Evolutionary conservation across 1,140 invertebrate genomes (phyloP), one percentile per base, ranked within the genome.

Genomic region (Adoxophyes honmai): DNA sequence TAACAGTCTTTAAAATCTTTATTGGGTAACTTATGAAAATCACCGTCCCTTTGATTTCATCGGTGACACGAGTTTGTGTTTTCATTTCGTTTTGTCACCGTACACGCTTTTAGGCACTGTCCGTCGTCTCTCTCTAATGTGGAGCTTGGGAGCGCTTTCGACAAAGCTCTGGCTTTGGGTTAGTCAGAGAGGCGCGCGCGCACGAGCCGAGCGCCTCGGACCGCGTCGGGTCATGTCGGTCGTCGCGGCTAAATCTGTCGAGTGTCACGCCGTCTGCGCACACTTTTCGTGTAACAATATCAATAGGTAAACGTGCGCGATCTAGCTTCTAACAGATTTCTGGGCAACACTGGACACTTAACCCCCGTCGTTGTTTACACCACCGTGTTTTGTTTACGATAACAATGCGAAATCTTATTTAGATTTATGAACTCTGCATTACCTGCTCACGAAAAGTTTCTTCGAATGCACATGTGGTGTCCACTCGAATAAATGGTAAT

Each of bases 181-280:
- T 81, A 85, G 84, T 87, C 66, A 75, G 59, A 69, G 60, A 64
- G 72, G 70, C 84, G 81, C 81, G 64, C 74, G 82, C 82, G 80
- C 77, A 78, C 71, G 54, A 60, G 54, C 35, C 67, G 73, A 79
- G 76, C 82, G 81, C 71, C 42, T 34, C 15, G 52, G 33, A 37
- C 15, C n/a, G 56, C 34, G 16, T 14, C 11, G 16, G 18, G 42
- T 51, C 13, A 48, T 44, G 18, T 56, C 7, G 34, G 21, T 34
- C 28, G 16, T 52, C 55, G 48, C 14, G 36, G 54, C 59, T 68
- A 62, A 60, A 60, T 68, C 53, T 57, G 66, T 68, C 63, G 59
- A 44, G 65, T 69, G 64, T 66, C 64, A 68, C 42, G 42, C 42
- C 42, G 42, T 48, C 42, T 48, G 42, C 42, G 42, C 21, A 48